Conservation (phyloP, 2,888 invertebrate genomes). For the Aphidoletes aphidimyza region DNA sequence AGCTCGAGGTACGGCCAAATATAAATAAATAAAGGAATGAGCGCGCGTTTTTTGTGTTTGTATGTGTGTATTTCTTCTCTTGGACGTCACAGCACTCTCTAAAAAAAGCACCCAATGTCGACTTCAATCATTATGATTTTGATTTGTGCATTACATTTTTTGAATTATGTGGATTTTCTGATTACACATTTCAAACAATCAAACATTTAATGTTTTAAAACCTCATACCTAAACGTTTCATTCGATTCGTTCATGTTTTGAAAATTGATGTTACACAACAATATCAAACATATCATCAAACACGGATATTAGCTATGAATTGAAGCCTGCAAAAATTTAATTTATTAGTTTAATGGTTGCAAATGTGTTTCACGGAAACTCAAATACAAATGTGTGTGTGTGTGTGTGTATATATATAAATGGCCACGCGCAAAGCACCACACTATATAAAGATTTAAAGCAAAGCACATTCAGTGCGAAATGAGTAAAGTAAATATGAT, state of each 20-base stretch:
- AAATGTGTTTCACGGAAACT: constrained; percentile 41
- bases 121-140: background rate
- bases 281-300: background rate
- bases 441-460: background rate
- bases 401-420: too few relatives aligned
- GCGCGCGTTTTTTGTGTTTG: too few relatives aligned
- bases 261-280: background rate
- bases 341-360: constrained; percentile 33
- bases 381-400: too few relatives aligned
- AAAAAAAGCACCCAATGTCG: constrained; percentile 7
- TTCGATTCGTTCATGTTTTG: too few relatives aligned
- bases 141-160: background rate
- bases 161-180: background rate
- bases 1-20: background rate
- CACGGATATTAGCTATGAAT: constrained; percentile 3
- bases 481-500: constrained; percentile 25
- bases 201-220: too few relatives aligned
- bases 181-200: too few relatives aligned
- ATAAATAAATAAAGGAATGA: background rate
- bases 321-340: constrained; percentile 10
- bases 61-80: too few relatives aligned
- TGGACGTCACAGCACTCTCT: background rate
- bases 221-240: too few relatives aligned
- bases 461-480: background rate
- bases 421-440: background rate